These are phyloP conservation scores for Pyralis farinalis DNA, from an alignment of 2,888 invertebrate genomes.

Conservation along the genomic window DNA sequence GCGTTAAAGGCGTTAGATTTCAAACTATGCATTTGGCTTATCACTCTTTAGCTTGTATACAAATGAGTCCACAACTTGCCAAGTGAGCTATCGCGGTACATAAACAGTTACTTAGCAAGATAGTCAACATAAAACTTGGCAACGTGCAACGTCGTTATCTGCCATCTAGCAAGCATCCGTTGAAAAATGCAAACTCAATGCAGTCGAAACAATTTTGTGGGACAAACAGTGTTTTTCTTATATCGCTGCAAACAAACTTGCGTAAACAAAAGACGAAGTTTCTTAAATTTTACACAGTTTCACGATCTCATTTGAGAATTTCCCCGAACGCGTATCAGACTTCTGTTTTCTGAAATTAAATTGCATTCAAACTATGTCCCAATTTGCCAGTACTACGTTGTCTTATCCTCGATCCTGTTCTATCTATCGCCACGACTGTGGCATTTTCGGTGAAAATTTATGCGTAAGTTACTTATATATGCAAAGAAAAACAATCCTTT, in stretches of 20 bases:
- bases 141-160: neutral
- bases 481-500: too few relatives aligned
- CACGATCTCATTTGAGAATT: neutral
- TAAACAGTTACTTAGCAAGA: neutral
- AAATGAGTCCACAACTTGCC: neutral
- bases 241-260: neutral
- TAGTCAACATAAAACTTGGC: neutral
- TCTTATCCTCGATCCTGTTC: neutral
- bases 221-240: neutral
- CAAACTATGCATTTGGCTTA: neutral
- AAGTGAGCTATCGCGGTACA: neutral
- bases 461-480: too few relatives aligned
- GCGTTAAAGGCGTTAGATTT: too few relatives aligned
- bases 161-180: neutral
- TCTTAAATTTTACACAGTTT: neutral
- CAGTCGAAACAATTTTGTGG: neutral
- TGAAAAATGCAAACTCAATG: slow-evolving; percentile 9
- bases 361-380: neutral
- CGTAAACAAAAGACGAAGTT: neutral
- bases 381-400: neutral
- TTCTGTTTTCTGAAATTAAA: neutral
- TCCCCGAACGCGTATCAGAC: neutral
- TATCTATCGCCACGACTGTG: too few relatives aligned
- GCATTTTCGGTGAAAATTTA: too few relatives aligned
- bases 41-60: neutral